Conservation (phyloP, 1,140 invertebrate species). For the Pogonomyrmex californicus region DNA sequence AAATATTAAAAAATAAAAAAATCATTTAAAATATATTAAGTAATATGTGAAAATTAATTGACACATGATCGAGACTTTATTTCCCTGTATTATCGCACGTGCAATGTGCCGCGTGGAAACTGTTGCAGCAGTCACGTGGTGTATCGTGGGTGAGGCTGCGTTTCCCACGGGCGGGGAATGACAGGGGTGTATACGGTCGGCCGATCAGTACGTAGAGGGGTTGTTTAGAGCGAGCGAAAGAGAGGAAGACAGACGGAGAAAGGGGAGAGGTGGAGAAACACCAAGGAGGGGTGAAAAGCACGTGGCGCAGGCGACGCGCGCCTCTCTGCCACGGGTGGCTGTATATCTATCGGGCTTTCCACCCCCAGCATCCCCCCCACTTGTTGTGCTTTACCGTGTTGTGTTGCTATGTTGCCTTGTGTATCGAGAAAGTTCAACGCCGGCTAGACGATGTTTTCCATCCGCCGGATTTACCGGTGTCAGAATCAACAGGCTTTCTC, state of each 20-base stretch:
- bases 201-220: slow-evolving; percentile 73
- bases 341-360: slow-evolving; percentile 81
- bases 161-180: slow-evolving; percentile 72
- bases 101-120: slow-evolving; percentile 53
- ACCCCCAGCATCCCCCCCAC: slow-evolving; percentile 81
- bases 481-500: slow-evolving; percentile 82
- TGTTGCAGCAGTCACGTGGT: slow-evolving; percentile 67
- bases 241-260: slow-evolving; percentile 73
- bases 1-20: slow-evolving; percentile 1
- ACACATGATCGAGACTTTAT: background rate
- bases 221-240: slow-evolving; percentile 79
- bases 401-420: slow-evolving; percentile 84
- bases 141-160: slow-evolving; percentile 68
- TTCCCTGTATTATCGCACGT: slow-evolving; percentile 1
- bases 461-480: slow-evolving; percentile 64
- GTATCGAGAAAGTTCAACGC: slow-evolving; percentile 86
- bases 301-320: slow-evolving; percentile 80
- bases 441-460: slow-evolving; percentile 84
- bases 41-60: background rate
- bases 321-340: slow-evolving; percentile 75
- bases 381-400: slow-evolving; percentile 84
- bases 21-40: background rate
- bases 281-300: slow-evolving; percentile 73
- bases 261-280: slow-evolving; percentile 67
- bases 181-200: slow-evolving; percentile 74